phyloP scores from a whole-genome alignment of 2,113 vertebrate species.

The Macaca mulatta region DNA sequence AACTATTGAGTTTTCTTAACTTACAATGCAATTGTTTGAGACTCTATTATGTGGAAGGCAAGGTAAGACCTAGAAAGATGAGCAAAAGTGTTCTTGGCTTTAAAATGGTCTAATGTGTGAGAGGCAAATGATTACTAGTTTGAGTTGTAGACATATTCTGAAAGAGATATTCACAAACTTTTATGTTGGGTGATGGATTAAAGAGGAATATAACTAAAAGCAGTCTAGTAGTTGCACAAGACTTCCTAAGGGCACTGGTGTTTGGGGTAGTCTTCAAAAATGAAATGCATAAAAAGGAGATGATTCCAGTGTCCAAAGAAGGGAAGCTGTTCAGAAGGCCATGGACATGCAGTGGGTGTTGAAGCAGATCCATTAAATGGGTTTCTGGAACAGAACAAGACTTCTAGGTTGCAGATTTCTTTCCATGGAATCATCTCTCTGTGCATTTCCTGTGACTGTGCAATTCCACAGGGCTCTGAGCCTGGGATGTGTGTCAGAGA shows the following conservation, averaged over 20 bases:
- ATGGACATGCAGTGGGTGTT: background rate
- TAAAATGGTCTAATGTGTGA: background rate
- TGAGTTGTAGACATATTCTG: too few relatives aligned
- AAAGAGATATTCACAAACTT: background rate
- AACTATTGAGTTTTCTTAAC: background rate
- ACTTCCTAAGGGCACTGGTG: background rate
- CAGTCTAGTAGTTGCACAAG: too few relatives aligned
- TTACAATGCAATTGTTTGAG: background rate
- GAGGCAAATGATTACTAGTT: background rate
- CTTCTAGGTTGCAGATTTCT: fast-evolving
- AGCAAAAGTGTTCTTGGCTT: background rate
- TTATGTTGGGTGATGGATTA: background rate
- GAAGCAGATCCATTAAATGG: background rate
- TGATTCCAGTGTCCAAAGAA: too few relatives aligned
- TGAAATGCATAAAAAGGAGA: background rate
- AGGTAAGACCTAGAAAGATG: background rate
- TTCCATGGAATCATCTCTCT: background rate
- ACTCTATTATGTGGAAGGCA: background rate
- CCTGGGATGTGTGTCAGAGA: too few relatives aligned
- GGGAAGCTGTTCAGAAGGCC: background rate
- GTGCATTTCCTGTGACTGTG: background rate
- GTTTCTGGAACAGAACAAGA: background rate
- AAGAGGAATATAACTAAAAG: background rate
- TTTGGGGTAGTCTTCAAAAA: background rate
- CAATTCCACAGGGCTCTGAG: background rate